Percentiles rank a stretch among this genome's conserved stretches.
These are phyloP conservation scores for Salvelinus fontinalis DNA, from an alignment of 2,113 vertebrate species.

Conservation along the genomic window DNA sequence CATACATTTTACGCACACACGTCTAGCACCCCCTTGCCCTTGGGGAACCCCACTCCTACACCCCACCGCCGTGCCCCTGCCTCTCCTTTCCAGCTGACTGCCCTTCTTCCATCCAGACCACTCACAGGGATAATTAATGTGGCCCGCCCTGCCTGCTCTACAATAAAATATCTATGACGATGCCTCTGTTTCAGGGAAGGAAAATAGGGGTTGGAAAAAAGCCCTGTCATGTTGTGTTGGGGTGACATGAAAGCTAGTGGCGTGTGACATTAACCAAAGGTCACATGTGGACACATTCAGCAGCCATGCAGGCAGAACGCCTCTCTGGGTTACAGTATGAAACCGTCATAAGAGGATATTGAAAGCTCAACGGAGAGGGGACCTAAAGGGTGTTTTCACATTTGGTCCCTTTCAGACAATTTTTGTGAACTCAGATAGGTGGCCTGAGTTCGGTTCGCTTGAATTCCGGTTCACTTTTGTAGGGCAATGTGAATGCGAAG, in stretches of 20 bases:
- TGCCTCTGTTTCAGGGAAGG: slow-evolving; percentile 37
- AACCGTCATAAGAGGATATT: slow-evolving; percentile 30
- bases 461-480: no score
- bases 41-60: slow-evolving; percentile 7
- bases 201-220: slow-evolving; percentile 46
- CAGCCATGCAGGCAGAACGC: slow-evolving; percentile 46
- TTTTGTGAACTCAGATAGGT: no score
- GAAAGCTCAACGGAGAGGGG: neutral
- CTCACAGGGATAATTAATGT: slow-evolving; percentile 51
- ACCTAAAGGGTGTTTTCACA: neutral
- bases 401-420: no score
- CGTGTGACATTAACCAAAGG: slow-evolving; percentile 81
- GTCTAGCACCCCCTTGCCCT: neutral
- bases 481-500: no score
- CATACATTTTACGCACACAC: neutral
- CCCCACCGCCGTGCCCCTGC: neutral
- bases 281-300: slow-evolving; percentile 67
- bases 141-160: slow-evolving; percentile 14
- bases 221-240: slow-evolving; percentile 57
- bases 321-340: slow-evolving; percentile 32
- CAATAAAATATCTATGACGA: slow-evolving; percentile 55
- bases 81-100: slow-evolving; percentile 20
- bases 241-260: slow-evolving; percentile 74
- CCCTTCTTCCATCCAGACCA: slow-evolving; percentile 24
- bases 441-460: no score